phyloP scores from a whole-genome alignment of 2,888 invertebrate species.

The Habroteleia sp. region DNA sequence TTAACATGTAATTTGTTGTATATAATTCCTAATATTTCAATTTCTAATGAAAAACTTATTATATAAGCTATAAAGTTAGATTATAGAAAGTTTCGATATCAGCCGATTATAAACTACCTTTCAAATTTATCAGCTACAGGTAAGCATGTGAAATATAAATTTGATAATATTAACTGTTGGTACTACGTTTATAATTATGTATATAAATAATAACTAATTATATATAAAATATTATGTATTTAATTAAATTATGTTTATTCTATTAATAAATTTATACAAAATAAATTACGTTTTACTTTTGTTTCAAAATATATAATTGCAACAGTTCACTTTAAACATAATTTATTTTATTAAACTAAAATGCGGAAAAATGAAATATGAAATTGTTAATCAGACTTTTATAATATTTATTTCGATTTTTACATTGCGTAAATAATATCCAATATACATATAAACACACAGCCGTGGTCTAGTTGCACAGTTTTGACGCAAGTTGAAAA shows the following conservation, averaged over 20 bases:
- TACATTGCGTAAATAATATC: conserved; percentile 62
- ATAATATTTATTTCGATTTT: conserved; percentile 60
- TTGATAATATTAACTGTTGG: conserved; percentile 11
- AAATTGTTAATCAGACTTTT: conserved; percentile 40
- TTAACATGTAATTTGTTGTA: too few species aligned
- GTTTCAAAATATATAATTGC: too few species aligned
- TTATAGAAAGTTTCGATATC: conserved; percentile 4
- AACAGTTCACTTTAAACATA: too few species aligned
- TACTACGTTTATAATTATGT: conserved; percentile 1
- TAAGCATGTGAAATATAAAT: conserved; percentile 20
- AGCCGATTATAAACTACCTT: not conserved
- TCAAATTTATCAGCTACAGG: conserved; percentile 21
- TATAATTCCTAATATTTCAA: too few species aligned
- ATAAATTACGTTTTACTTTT: too few species aligned
- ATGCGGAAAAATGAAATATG: conserved; percentile 1
- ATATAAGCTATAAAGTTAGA: too few species aligned
- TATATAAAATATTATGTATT: too few species aligned
- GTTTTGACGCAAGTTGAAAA: conserved; percentile 21
- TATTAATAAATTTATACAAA: too few species aligned
- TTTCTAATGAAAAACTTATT: too few species aligned
- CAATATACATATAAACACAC: conserved; percentile 64
- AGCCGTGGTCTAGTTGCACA: conserved; percentile 58
- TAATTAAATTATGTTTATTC: too few species aligned
- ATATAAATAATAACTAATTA: too few species aligned
- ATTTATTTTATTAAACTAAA: conserved; percentile 2